Conservation (phyloP, 64 coral and sea anemone species). For the Actinia tenebrosa region DNA sequence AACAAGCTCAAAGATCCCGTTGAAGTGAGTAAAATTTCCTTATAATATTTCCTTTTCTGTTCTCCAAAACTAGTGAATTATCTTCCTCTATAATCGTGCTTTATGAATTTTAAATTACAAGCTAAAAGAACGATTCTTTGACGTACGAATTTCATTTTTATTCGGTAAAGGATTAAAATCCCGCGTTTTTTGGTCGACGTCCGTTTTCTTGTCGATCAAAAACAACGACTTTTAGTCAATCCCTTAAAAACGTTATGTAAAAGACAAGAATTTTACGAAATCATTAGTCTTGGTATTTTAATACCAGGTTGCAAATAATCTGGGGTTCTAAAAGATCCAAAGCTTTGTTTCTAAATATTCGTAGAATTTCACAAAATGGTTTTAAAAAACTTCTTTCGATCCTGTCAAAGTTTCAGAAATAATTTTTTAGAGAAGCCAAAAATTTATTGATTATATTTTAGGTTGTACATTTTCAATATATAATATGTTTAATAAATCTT, state of each 20-base stretch:
- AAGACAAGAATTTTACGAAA: not conserved
- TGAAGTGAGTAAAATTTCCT: slow-evolving; percentile 49
- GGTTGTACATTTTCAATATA: too few relatives aligned
- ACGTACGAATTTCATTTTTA: not conserved
- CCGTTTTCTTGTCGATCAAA: not conserved
- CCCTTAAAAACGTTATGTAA: not conserved
- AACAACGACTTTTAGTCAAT: not conserved
- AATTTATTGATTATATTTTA: too few relatives aligned
- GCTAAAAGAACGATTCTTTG: not conserved
- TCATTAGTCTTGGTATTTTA: not conserved
- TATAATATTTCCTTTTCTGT: not conserved
- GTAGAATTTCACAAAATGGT: too few relatives aligned
- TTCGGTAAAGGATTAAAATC: not conserved
- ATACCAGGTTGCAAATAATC: too few relatives aligned
- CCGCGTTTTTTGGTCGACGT: not conserved
- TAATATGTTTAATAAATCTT: too few relatives aligned
- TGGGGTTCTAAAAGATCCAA: too few relatives aligned
- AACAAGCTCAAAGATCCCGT: slow-evolving; percentile 93
- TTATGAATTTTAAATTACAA: not conserved
- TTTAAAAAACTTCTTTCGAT: too few relatives aligned
- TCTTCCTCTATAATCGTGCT: not conserved
- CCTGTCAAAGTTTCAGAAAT: too few relatives aligned
- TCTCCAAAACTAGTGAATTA: not conserved
- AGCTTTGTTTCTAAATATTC: not conserved
- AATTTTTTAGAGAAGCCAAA: too few relatives aligned